Conservation (phyloP, 2,797 vertebrate species). For the Toxotes lorentzi region DNA sequence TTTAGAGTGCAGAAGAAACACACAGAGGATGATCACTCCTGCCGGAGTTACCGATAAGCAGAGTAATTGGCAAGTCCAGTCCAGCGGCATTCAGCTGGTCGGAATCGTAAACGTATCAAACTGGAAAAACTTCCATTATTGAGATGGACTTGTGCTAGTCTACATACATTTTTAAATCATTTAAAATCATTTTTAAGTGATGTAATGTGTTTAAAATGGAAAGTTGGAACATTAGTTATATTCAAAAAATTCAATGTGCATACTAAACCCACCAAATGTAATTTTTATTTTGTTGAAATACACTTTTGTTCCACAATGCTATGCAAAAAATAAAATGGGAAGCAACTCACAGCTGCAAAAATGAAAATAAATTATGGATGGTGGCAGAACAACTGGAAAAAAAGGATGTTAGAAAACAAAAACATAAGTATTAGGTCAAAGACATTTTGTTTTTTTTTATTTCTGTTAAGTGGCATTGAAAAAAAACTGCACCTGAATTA, state of each 20-base stretch:
- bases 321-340: neutral
- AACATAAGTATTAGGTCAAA: too few species aligned
- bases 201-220: neutral
- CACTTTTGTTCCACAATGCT: neutral
- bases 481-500: neutral
- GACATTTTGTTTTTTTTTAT: neutral
- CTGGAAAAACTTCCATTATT: neutral
- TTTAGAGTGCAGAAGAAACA: neutral
- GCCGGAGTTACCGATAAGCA: constrained; percentile 7
- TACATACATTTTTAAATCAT: neutral
- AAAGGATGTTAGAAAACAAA: neutral
- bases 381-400: neutral
- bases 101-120: too few species aligned
- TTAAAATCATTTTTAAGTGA: neutral
- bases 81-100: neutral
- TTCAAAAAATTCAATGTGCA: neutral
- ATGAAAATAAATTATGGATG: neutral
- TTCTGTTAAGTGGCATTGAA: neutral
- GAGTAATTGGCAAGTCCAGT: neutral
- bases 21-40: neutral
- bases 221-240: neutral
- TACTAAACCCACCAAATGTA: neutral
- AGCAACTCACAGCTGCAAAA: neutral
- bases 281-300: neutral
- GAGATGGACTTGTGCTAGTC: neutral